Base-by-base conservation (phyloP, 2,888 invertebrate species). In the Agonopterix subpropinquella region DNA sequence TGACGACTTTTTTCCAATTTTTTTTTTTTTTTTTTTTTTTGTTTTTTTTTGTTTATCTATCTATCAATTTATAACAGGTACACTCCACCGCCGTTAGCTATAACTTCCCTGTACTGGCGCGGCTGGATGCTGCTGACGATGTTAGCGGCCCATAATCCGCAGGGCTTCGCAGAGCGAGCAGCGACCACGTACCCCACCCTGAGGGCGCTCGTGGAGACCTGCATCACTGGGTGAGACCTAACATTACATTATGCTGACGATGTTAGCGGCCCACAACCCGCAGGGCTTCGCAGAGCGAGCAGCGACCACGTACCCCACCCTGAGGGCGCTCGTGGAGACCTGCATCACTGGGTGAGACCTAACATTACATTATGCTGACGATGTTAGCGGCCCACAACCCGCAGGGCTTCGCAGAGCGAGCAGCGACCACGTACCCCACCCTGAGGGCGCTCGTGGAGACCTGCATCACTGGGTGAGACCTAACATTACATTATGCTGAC, bases 361-460 rank as follows among this genome's bases (percentile, higher is more conserved):
- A 15, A n/a, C n/a, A n/a, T n/a, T n/a, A n/a, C n/a, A n/a, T n/a
- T n/a, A n/a, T 84, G 63, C 87, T 98, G 59, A 82, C 97, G 42
- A 94, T 98, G 81, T 85, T 98, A 56, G 94, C 96, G 11, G 97
- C 98, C 0, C 98, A 98, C 81, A 98, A 98, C 90, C 97, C 98
- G 0, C 86, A 91, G 0, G 92, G 92, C 10, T 95, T 98, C 82
- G 98, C 98, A 9, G 92, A 92, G 57, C 89, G 94, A 48, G 96
- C 95, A 37, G 98, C 98, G 93, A 92, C 93, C 63, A 93, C 94
- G 59, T 98, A 98, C 86, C 97, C 98, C 11, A 98, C 95, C 45
- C 90, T 98, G 57, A 90, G 95, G 54, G 93, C 94, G 65, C 90
- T 98, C 57, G 97, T 98, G 91, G 98, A 98, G 88, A 97, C 97